These are phyloP conservation scores for Helleia helle DNA, from an alignment of 2,888 invertebrate species.

Conservation along the genomic window DNA sequence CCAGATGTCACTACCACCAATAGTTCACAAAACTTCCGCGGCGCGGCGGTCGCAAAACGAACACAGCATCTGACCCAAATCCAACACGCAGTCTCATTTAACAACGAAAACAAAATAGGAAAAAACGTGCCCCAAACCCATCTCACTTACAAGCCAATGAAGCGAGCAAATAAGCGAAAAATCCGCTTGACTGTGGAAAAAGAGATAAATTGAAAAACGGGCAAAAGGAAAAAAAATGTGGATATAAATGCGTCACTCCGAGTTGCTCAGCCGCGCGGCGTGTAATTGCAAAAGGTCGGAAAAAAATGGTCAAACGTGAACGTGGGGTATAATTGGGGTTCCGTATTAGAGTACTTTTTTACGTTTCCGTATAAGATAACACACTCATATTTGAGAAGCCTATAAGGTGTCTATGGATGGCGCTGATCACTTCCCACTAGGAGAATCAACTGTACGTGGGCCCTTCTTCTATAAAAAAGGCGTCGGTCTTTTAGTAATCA, in stretches of 20 bases:
- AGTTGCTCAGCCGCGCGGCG: constrained; percentile 51
- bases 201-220: constrained; percentile 58
- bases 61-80: constrained; percentile 25
- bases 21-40: constrained; percentile 29
- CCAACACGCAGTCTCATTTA: constrained; percentile 22
- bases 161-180: constrained; percentile 71
- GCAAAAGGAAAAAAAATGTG: constrained; percentile 30
- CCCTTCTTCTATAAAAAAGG: too few relatives aligned
- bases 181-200: constrained; percentile 63
- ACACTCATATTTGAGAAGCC: too few relatives aligned
- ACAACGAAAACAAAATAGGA: constrained; percentile 39
- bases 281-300: constrained; percentile 57
- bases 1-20: constrained; percentile 30
- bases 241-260: constrained; percentile 48
- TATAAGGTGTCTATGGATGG: too few relatives aligned
- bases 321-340: constrained; percentile 25
- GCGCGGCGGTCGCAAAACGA: constrained; percentile 17
- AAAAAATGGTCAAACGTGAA: constrained; percentile 31
- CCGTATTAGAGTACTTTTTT: too few relatives aligned
- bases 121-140: constrained; percentile 39
- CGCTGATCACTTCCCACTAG: too few relatives aligned
- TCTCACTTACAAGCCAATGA: constrained; percentile 72
- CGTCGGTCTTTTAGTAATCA: too few relatives aligned
- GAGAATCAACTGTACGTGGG: too few relatives aligned
- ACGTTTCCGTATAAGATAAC: too few relatives aligned